phyloP scores from a whole-genome alignment of 2,888 invertebrate species.

The Branchellion lobata region DNA sequence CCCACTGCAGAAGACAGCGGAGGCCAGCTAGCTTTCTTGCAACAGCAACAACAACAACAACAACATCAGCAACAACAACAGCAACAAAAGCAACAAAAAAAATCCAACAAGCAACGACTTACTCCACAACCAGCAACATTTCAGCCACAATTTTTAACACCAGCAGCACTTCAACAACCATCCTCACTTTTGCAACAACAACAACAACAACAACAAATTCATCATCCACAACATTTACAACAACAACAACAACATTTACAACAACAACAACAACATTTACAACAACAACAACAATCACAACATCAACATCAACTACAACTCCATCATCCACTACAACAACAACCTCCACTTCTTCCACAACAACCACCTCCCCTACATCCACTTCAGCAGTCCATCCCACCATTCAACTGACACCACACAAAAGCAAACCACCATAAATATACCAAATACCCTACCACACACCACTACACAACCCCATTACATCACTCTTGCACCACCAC shows the following conservation, averaged over 20 bases:
- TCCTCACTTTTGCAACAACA: slow-evolving; percentile 1
- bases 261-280: neutral
- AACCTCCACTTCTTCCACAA: slow-evolving; percentile 8
- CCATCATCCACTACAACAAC: slow-evolving; percentile 23
- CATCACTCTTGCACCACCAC: too few relatives aligned
- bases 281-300: neutral
- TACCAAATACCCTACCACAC: too few relatives aligned
- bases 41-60: slow-evolving; percentile 16
- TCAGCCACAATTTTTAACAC: neutral
- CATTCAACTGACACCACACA: slow-evolving; percentile 3
- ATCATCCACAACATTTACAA: slow-evolving; percentile 13
- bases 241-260: slow-evolving; percentile 19
- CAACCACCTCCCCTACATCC: neutral
- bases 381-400: slow-evolving; percentile 17
- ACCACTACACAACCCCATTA: too few relatives aligned
- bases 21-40: neutral
- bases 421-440: neutral
- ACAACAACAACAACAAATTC: slow-evolving; percentile 3
- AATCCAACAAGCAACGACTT: neutral
- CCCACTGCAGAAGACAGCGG: neutral
- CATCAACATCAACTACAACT: neutral
- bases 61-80: slow-evolving; percentile 5
- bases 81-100: neutral
- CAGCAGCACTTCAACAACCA: neutral
- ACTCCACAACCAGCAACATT: neutral